Percentiles rank a stretch among this genome's conserved stretches.
Evolutionary conservation across 2,113 vertebrate species (phyloP).

Genomic region (Catharus fuscescens): DNA sequence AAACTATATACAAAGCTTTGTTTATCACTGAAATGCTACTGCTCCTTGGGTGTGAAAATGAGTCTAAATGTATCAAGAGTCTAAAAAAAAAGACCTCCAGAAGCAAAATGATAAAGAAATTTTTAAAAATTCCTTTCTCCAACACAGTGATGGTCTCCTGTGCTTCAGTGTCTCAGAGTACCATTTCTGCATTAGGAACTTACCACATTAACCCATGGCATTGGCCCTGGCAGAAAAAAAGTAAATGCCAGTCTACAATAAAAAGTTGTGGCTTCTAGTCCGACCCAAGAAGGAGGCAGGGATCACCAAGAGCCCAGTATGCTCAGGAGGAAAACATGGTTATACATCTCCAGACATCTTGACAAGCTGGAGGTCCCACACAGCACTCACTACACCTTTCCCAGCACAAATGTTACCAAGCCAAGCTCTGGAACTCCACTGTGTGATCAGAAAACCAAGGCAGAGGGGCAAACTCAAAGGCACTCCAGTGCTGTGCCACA

Average conservation of each 20-base stretch:
- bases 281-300: background rate
- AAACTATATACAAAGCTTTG: background rate
- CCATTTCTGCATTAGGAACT: background rate
- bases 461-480: background rate
- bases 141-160: background rate
- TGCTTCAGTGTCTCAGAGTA: background rate
- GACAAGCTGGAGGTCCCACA: background rate
- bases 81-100: background rate
- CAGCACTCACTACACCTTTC: background rate
- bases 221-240: background rate
- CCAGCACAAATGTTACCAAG: background rate
- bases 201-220: background rate
- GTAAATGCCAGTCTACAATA: fast-evolving
- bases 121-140: background rate
- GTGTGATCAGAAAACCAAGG: background rate
- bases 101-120: background rate
- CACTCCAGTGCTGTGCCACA: fast-evolving
- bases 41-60: background rate
- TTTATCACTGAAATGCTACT: background rate
- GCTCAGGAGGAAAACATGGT: background rate
- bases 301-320: background rate
- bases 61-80: background rate
- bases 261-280: background rate
- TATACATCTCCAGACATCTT: background rate
- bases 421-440: background rate